These are phyloP conservation scores for Rynchops niger DNA, from an alignment of 2,113 vertebrate genomes.

Conservation along the genomic window DNA sequence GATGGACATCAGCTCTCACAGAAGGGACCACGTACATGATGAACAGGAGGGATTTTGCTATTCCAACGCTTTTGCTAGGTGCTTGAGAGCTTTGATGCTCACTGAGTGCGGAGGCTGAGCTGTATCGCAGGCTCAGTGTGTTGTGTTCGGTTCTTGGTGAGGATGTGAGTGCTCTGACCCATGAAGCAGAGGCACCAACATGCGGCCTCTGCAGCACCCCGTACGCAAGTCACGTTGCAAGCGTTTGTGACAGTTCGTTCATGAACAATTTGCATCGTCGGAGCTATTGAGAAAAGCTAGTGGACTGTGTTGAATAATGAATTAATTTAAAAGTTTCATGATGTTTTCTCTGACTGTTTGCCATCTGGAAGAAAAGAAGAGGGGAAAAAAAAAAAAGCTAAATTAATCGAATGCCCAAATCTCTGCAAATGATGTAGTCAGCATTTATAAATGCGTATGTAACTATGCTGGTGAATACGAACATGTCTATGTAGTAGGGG, in stretches of 20 bases:
- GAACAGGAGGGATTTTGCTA: not conserved
- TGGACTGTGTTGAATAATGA: slow-evolving; percentile 24
- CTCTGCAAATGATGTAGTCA: not conserved
- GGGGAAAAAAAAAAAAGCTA: not conserved
- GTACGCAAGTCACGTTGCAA: not conserved
- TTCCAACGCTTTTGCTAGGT: not conserved
- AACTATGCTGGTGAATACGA: not conserved
- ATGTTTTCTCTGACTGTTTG: not conserved
- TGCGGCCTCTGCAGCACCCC: rapidly evolving
- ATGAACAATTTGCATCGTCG: not conserved
- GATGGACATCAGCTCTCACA: not conserved
- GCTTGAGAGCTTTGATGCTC: not conserved
- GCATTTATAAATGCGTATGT: not conserved
- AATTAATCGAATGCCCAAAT: not conserved
- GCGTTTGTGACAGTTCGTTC: rapidly evolving
- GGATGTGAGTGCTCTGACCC: not conserved
- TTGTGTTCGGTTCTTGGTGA: not conserved
- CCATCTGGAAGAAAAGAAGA: not conserved
- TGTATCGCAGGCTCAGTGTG: not conserved
- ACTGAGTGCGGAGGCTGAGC: not conserved
- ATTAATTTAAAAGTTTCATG: slow-evolving; percentile 1
- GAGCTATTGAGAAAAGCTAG: not conserved
- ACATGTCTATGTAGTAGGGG: not conserved
- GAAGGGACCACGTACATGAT: rapidly evolving
- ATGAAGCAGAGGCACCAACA: not conserved